Percentiles rank a stretch among this genome's conserved stretches.
phyloP scores from a whole-genome alignment of 2,113 vertebrate genomes.

The Hypomesus transpacificus region DNA sequence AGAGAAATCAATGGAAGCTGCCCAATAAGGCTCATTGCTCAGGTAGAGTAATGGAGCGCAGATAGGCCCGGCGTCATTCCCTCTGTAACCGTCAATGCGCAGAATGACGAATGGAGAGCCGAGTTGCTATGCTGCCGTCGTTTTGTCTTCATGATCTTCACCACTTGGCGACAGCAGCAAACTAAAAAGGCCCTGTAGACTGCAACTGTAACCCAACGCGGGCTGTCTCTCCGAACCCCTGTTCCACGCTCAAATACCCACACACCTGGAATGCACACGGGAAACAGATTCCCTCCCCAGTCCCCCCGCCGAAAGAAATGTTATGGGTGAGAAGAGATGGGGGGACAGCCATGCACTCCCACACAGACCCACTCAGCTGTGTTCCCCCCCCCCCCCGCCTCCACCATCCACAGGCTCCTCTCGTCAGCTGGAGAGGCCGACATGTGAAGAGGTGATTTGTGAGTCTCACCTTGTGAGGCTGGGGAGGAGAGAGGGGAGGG shows the following conservation, averaged over 20 bases:
- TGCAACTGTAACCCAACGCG: too few relatives aligned
- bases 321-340: background rate
- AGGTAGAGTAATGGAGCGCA: slow-evolving; percentile 50
- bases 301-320: too few relatives aligned
- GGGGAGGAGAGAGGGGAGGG: slow-evolving; percentile 20
- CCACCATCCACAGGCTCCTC: slow-evolving; percentile 34
- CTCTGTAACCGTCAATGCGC: slow-evolving; percentile 28
- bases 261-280: too few relatives aligned
- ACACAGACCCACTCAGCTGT: slow-evolving; percentile 15
- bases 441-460: slow-evolving; percentile 52
- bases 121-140: slow-evolving; percentile 40
- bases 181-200: slow-evolving; percentile 15
- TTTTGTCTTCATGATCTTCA: slow-evolving; percentile 56
- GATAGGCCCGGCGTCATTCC: slow-evolving; percentile 27
- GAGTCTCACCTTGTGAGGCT: slow-evolving; percentile 41
- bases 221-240: too few relatives aligned
- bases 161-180: slow-evolving; percentile 46
- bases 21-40: slow-evolving; percentile 58
- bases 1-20: slow-evolving; percentile 58
- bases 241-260: too few relatives aligned
- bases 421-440: slow-evolving; percentile 27
- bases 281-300: too few relatives aligned
- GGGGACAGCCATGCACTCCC: background rate
- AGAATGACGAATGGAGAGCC: slow-evolving; percentile 53
- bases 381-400: slow-evolving; percentile 44